phyloP scores from a whole-genome alignment of 2,888 invertebrate genomes.

The Cryptops parisi region DNA sequence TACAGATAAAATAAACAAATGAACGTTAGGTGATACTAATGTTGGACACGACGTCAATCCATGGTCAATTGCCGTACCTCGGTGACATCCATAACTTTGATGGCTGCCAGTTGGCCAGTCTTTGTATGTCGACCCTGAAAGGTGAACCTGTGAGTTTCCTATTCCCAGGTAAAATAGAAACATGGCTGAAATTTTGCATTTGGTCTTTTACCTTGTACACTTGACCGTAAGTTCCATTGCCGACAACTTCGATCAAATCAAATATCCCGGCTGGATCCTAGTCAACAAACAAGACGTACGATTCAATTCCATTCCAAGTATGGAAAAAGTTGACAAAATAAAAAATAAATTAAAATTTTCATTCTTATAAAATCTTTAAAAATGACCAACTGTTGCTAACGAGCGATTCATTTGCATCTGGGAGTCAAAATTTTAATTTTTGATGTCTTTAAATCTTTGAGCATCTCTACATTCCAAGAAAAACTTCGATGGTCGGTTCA shows the following conservation, averaged over 20 bases:
- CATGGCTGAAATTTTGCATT: neutral
- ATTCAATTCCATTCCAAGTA: neutral
- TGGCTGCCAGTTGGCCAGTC: constrained; percentile 98
- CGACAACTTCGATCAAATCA: constrained; percentile 98
- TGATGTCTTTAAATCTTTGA: too few species aligned
- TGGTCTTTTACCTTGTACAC: constrained; percentile 76
- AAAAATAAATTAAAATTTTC: too few species aligned
- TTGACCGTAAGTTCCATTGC: constrained; percentile 99
- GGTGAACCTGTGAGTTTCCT: constrained; percentile 1
- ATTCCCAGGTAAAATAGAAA: neutral
- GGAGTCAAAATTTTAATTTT: too few species aligned
- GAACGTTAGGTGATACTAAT: too few species aligned
- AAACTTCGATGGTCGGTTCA: too few species aligned
- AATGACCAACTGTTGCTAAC: too few species aligned
- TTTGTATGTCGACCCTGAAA: constrained; percentile 94
- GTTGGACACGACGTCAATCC: neutral
- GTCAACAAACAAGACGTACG: too few species aligned
- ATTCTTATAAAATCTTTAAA: too few species aligned
- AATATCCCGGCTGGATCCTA: constrained; percentile 99
- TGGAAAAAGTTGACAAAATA: too few species aligned
- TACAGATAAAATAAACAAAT: constrained; percentile 26
- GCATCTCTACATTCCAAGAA: too few species aligned
- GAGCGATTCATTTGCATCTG: too few species aligned
- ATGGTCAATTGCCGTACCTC: constrained; percentile 42
- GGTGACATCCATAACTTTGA: constrained; percentile 99